phyloP scores from a whole-genome alignment of 2,113 vertebrate genomes.

The Meleagris gallopavo region DNA sequence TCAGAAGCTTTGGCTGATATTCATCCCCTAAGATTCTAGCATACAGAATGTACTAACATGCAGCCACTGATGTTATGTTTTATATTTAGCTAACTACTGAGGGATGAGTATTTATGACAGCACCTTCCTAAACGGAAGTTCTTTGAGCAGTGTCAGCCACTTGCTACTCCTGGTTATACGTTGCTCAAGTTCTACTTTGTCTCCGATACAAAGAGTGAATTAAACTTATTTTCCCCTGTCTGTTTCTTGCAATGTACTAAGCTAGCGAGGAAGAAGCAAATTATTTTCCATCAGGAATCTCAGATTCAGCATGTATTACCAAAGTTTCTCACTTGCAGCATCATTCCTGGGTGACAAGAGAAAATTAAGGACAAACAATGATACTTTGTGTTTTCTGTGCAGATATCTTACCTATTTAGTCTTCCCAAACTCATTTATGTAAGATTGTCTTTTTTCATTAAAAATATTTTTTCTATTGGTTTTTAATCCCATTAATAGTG shows the following conservation, averaged over 20 bases:
- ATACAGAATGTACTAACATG: not conserved
- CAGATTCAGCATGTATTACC: not conserved
- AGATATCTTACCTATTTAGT: not conserved
- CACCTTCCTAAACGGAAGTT: not conserved
- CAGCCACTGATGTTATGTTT: not conserved
- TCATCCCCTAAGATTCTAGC: not conserved
- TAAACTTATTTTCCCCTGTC: slow-evolving; percentile 25
- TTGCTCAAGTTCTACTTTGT: not conserved
- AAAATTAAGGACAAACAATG: not conserved
- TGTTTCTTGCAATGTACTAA: slow-evolving; percentile 17
- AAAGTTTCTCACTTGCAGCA: not conserved
- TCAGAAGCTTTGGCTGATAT: not conserved
- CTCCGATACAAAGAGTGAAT: not conserved
- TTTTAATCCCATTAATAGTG: slow-evolving; percentile 27
- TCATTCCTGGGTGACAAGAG: not conserved
- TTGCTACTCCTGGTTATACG: not conserved
- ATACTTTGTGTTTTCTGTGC: not conserved
- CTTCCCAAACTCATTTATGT: not conserved
- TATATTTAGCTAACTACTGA: not conserved
- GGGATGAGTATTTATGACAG: not conserved
- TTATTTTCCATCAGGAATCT: slow-evolving; percentile 4
- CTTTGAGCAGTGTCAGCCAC: not conserved
- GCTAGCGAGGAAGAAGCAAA: slow-evolving; percentile 29
- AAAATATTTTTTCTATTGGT: not conserved
- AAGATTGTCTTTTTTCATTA: not conserved